These are phyloP conservation scores for Folsomia candida DNA, from an alignment of 2,888 invertebrate species.

Conservation along the genomic window DNA sequence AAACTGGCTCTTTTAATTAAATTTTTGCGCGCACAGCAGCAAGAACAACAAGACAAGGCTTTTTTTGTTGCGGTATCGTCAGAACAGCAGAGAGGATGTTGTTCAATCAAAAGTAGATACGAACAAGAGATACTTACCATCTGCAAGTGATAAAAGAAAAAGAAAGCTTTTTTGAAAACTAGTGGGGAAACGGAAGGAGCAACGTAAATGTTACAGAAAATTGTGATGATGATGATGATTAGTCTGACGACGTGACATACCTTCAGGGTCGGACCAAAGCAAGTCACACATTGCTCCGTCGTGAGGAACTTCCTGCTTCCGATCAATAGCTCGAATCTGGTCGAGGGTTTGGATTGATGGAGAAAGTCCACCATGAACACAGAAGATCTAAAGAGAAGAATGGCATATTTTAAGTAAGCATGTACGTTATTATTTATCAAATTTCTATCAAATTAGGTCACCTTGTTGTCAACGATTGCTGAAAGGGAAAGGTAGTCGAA, in stretches of 20 bases:
- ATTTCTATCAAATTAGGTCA: constrained; percentile 49
- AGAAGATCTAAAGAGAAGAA: constrained; percentile 71
- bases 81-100: not conserved
- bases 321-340: constrained; percentile 96
- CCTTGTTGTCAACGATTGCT: constrained; percentile 93
- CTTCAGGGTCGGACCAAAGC: constrained; percentile 99
- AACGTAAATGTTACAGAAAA: not conserved
- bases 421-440: not conserved
- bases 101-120: not conserved
- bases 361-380: constrained; percentile 97
- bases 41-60: too few species aligned
- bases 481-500: constrained; percentile 96
- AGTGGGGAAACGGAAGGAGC: too few species aligned
- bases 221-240: not conserved
- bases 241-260: constrained; percentile 56
- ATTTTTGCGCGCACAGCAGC: too few species aligned
- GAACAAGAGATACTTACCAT: constrained; percentile 18
- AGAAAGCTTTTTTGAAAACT: not conserved
- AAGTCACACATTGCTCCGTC: constrained; percentile 99
- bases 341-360: constrained; percentile 98
- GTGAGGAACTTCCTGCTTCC: constrained; percentile 97
- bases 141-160: not conserved
- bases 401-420: not conserved
- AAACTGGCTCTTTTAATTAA: too few species aligned
- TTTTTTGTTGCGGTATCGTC: too few species aligned